A percentile compares a stretch with the other conserved stretches of the same genome.
These are phyloP conservation scores for Astropecten irregularis DNA, from an alignment of 53 echinoderm and acorn worm species.

Conservation along the genomic window DNA sequence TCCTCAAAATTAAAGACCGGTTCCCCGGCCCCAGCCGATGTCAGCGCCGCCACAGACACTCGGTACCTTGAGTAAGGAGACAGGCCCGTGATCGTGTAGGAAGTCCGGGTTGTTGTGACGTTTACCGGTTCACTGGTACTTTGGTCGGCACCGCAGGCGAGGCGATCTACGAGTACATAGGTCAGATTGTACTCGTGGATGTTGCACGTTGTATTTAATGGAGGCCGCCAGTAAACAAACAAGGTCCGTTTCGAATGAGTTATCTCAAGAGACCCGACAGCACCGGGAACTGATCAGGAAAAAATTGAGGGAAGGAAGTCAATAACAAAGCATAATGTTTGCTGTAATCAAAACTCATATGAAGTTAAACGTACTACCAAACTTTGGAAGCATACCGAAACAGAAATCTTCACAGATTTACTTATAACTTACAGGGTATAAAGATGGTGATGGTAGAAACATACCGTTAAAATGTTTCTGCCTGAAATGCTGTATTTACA, in stretches of 20 bases:
- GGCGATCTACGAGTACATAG: constrained; percentile 21
- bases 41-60: constrained; percentile 49
- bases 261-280: not conserved
- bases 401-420: too few relatives aligned
- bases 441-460: too few relatives aligned
- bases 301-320: not conserved
- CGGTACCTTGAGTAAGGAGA: constrained; percentile 51
- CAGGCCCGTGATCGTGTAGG: constrained; percentile 5
- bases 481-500: too few relatives aligned
- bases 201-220: constrained; percentile 19
- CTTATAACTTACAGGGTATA: too few relatives aligned
- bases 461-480: too few relatives aligned
- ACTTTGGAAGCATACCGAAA: too few relatives aligned
- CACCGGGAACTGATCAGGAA: constrained; percentile 2
- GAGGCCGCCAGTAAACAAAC: constrained; percentile 55
- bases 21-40: constrained; percentile 48
- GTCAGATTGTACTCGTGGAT: constrained; percentile 61
- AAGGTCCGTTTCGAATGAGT: not conserved
- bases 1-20: not conserved
- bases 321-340: too few relatives aligned
- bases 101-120: not conserved
- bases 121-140: not conserved
- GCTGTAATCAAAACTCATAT: too few relatives aligned
- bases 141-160: not conserved
- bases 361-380: too few relatives aligned